Evolutionary conservation across 2,888 invertebrate species (phyloP).

Genomic region (Drosophila mulleri): DNA sequence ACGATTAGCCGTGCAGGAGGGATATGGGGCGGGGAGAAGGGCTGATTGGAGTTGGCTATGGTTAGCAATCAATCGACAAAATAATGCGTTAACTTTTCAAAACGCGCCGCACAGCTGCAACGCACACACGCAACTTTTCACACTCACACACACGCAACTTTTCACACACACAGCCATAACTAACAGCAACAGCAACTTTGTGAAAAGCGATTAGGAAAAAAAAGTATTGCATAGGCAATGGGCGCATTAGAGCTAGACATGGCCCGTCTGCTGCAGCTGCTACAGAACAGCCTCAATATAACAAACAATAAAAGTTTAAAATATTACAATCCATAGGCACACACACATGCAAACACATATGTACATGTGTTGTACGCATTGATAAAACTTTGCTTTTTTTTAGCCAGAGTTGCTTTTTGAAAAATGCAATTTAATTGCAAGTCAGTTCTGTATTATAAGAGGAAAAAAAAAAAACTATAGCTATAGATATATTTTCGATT

Average conservation of each 20-base stretch:
- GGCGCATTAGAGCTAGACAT: conserved; percentile 36
- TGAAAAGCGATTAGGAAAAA: conserved; percentile 57
- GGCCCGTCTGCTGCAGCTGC: neutral
- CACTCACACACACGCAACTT: conserved; percentile 58
- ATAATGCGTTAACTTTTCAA: conserved; percentile 80
- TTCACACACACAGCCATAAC: conserved; percentile 21
- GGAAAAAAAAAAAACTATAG: too few relatives aligned
- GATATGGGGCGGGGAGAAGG: neutral
- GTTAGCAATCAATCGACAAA: conserved; percentile 77
- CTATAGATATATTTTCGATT: too few relatives aligned
- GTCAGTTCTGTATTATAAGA: too few relatives aligned
- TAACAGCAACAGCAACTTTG: conserved; percentile 40
- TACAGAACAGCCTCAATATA: conserved; percentile 29
- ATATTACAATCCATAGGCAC: conserved; percentile 48
- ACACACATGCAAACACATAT: neutral
- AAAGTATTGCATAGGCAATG: conserved; percentile 50
- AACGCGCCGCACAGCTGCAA: conserved; percentile 54
- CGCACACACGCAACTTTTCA: conserved; percentile 75
- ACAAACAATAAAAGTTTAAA: conserved; percentile 66
- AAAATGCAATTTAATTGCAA: too few relatives aligned
- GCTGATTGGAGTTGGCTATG: neutral
- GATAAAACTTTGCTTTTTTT: neutral
- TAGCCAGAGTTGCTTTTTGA: neutral
- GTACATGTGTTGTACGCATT: neutral
- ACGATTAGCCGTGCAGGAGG: conserved; percentile 37